phyloP scores from a whole-genome alignment of 1,140 invertebrate species.

The Argopecten irradians region DNA sequence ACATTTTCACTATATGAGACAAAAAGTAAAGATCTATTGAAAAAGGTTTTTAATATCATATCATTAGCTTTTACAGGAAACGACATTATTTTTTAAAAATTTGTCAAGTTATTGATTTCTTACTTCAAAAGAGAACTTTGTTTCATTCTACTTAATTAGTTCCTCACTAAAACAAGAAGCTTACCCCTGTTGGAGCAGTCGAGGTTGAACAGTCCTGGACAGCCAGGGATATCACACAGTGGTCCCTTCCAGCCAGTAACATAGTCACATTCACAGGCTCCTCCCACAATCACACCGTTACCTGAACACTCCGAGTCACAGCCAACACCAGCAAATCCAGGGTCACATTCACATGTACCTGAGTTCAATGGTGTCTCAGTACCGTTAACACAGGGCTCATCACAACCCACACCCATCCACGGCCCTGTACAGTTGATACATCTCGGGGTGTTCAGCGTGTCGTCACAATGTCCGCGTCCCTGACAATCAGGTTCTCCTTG shows the following conservation, averaged over 20 bases:
- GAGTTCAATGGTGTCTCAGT: conserved; percentile 60
- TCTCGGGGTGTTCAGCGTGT: conserved; percentile 57
- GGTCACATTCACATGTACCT: conserved; percentile 63
- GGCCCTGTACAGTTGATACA: conserved; percentile 62
- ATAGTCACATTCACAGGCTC: conserved; percentile 65
- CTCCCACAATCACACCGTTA: conserved; percentile 60
- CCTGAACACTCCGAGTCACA: conserved; percentile 69
- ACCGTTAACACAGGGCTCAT: conserved; percentile 67
- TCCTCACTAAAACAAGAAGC: neutral
- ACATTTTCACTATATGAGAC: no score
- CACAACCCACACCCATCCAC: conserved; percentile 68
- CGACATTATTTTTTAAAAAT: no score
- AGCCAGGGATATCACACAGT: conserved; percentile 69
- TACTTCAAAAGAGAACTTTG: neutral
- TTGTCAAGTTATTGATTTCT: neutral
- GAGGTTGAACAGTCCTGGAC: conserved; percentile 62
- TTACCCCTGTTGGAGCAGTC: conserved; percentile 69
- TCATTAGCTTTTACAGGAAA: no score
- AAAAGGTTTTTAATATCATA: no score
- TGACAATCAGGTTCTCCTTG: conserved; percentile 67
- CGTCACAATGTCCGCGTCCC: conserved; percentile 57
- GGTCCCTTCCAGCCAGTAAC: conserved; percentile 66
- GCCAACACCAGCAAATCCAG: conserved; percentile 67
- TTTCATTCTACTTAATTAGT: neutral
- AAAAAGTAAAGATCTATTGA: no score